phyloP scores from a whole-genome alignment of 2,797 vertebrate genomes.

The Mus caroli region DNA sequence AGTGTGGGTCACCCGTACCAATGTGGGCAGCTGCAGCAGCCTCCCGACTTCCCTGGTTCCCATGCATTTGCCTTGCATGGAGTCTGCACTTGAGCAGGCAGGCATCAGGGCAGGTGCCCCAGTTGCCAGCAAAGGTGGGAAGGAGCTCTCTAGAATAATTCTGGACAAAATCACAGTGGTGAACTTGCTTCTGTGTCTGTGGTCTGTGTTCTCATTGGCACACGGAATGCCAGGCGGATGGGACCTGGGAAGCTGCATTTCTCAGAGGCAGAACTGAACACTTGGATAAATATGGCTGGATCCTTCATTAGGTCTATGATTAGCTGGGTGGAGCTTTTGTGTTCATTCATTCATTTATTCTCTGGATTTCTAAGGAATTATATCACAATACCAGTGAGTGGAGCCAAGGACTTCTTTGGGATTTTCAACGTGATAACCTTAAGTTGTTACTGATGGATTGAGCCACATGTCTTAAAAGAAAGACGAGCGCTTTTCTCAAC shows the following conservation, averaged over 20 bases:
- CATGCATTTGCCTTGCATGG: not conserved
- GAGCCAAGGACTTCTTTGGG: not conserved
- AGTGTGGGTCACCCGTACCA: not conserved
- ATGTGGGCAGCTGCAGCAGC: not conserved
- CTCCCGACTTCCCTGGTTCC: not conserved
- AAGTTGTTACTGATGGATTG: not conserved
- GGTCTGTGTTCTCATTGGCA: not conserved
- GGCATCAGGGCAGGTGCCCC: no score
- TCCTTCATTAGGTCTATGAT: not conserved
- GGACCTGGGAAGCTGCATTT: not conserved
- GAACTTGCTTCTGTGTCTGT: not conserved
- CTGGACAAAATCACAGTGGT: not conserved
- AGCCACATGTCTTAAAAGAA: not conserved
- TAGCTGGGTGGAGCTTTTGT: not conserved
- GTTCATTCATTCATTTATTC: not conserved
- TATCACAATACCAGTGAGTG: not conserved
- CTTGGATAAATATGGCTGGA: not conserved
- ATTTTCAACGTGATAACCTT: not conserved
- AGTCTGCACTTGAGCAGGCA: not conserved
- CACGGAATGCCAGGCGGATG: not conserved
- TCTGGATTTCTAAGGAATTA: not conserved
- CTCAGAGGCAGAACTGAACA: not conserved
- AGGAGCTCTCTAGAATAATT: not conserved
- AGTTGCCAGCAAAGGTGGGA: not conserved
- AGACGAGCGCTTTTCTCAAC: not conserved